Evolutionary conservation across 2,113 vertebrate species (phyloP).

Genomic region (Phyllostomus hastatus): DNA sequence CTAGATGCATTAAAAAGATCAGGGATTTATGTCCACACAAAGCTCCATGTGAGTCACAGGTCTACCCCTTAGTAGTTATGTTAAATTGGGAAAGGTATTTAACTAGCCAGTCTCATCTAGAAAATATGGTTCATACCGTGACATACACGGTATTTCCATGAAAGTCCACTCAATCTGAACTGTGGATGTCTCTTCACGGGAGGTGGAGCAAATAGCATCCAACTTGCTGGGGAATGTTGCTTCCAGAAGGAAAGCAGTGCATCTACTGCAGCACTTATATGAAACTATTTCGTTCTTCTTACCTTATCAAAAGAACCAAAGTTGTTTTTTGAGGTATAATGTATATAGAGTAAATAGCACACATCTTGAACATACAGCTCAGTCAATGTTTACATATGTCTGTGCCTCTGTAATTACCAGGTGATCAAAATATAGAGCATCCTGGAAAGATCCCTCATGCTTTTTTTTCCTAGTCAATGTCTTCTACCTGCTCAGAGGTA

Average conservation of each 20-base stretch:
- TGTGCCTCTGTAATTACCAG: neutral
- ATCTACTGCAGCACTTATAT: neutral
- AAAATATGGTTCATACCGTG: neutral
- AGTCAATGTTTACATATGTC: neutral
- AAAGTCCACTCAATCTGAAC: neutral
- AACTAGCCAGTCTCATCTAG: neutral
- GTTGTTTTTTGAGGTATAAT: neutral
- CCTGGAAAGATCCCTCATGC: neutral
- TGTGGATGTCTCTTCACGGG: neutral
- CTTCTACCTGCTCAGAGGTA: neutral
- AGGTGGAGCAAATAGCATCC: neutral
- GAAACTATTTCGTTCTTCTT: neutral
- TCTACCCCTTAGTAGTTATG: neutral
- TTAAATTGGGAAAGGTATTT: neutral
- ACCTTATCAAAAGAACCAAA: neutral
- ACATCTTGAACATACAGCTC: neutral
- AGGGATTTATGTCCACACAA: neutral
- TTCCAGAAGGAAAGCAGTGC: neutral
- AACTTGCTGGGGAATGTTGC: neutral
- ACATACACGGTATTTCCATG: no score
- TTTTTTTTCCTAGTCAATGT: neutral
- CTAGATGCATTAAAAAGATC: neutral
- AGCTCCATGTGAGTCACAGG: neutral
- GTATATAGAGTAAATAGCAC: neutral
- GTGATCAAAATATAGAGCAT: neutral